Evolutionary conservation across 2,113 vertebrate genomes (phyloP).

Genomic region (Anoura caudifer): DNA sequence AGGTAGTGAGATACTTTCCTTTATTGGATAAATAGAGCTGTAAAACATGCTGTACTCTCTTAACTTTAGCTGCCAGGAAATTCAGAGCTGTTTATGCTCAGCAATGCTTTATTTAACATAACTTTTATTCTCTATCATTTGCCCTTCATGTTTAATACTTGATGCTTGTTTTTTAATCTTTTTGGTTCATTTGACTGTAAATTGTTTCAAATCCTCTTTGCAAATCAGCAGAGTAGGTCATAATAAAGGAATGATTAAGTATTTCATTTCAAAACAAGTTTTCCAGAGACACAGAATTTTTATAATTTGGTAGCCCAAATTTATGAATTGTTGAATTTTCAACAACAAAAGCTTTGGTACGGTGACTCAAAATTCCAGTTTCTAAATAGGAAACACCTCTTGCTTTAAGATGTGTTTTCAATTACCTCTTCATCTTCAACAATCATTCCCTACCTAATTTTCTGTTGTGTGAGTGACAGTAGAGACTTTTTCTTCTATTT

Average conservation of each 20-base stretch:
- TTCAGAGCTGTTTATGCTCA: background rate
- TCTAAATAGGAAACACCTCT: background rate
- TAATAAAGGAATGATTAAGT: background rate
- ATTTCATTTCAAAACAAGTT: conserved; percentile 9
- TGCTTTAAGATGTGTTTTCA: background rate
- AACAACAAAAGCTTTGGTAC: background rate
- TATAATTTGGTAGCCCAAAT: background rate
- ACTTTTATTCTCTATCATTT: background rate
- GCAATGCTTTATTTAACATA: background rate
- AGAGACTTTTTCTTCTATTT: background rate
- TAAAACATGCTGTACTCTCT: background rate
- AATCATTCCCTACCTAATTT: background rate
- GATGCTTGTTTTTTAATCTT: background rate
- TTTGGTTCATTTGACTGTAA: background rate
- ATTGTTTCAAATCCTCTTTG: background rate
- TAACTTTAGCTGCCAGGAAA: background rate
- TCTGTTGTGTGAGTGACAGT: background rate
- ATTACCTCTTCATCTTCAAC: background rate
- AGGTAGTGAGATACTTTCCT: background rate
- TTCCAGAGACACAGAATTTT: background rate
- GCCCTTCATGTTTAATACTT: background rate
- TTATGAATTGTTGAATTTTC: conserved; percentile 6
- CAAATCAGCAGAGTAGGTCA: background rate
- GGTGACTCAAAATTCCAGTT: background rate
- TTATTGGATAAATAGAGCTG: background rate